Base-by-base conservation (phyloP, 2,888 invertebrate species). In the Lasioglossum zephyrum region DNA sequence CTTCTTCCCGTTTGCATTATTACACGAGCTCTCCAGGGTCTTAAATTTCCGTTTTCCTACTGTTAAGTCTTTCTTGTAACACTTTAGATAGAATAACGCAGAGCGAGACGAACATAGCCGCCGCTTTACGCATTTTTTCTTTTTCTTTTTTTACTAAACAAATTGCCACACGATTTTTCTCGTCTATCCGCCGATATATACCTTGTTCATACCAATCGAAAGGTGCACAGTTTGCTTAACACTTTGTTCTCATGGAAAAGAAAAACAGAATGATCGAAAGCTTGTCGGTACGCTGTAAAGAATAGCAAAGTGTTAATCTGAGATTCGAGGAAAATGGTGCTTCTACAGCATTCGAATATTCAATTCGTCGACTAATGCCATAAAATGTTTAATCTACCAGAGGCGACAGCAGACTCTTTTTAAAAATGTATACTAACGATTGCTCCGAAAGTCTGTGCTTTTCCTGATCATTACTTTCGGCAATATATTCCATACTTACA, bases 401-500 rank as follows among this genome's bases (percentile, higher is more conserved):
- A 31, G 31, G 31, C 36, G 16, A 57, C n/a, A 57, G n/a, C 57
- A 57, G 57, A 63, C 31, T 18, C 63, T 31, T 63, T 63, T 31
- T 31, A 63, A 31, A 63, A 31, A n/a, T 69, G 53, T 78, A 73
- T 81, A 72, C 31, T 76, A 31, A 76, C 22, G 13, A 72, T 74
- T 72, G 69, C 69, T 73, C 39, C 5, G 77, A 73, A 74, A 84
- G n/a, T 36, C 26, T 53, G 31, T 66, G 75, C 75, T 79, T 31
- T 66, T 76, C 39, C 47, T 57, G 70, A 57, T 80, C 36, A 73
- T 73, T 57, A 41, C 57, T 81, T 74, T 69, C 66, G 60, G n/a
- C 26, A 18, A 75, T 79, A 70, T 79, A 85, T 78, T 85, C 77
- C 75, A 77, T 39, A 60, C 31, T n/a, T n/a, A 57, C 57, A 63